Conservation (phyloP, 2,888 invertebrate genomes). For the Ormia ochracea region DNA sequence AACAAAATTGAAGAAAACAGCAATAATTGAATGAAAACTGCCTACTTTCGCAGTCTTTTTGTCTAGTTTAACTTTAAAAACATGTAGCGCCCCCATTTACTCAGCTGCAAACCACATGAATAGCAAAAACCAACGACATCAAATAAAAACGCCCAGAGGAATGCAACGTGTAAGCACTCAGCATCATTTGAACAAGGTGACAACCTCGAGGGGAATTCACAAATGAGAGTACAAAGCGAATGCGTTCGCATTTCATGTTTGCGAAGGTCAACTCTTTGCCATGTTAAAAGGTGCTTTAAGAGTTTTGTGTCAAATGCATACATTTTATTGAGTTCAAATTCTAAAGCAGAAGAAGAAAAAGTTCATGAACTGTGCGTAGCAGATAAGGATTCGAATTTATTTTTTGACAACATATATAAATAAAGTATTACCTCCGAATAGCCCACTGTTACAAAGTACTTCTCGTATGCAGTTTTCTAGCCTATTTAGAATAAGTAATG, state of each 20-base stretch:
- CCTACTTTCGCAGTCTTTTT: neutral
- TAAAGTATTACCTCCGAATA: too few species aligned
- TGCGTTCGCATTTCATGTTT: neutral
- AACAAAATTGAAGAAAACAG: neutral
- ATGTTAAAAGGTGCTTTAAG: neutral
- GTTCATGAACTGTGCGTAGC: too few species aligned
- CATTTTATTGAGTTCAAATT: neutral
- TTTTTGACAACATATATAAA: too few species aligned
- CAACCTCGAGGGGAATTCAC: conserved; percentile 10
- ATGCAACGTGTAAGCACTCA: conserved; percentile 7
- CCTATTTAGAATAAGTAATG: too few species aligned
- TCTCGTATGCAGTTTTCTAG: too few species aligned
- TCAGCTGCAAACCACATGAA: neutral
- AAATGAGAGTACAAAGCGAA: neutral
- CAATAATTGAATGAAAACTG: neutral
- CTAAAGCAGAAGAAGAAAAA: too few species aligned
- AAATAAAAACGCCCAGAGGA: conserved; percentile 28
- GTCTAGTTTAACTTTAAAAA: neutral
- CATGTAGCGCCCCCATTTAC: conserved; percentile 6
- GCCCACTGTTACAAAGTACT: too few species aligned
- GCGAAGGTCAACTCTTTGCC: conserved; percentile 14
- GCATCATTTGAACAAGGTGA: conserved; percentile 34
- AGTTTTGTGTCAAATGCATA: neutral
- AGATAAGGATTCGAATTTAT: too few species aligned
- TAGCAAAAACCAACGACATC: conserved; percentile 8